Evolutionary conservation across 2,888 invertebrate genomes (phyloP), one percentile per base, ranked within the genome.

Genomic region (Plebejus melissa): DNA sequence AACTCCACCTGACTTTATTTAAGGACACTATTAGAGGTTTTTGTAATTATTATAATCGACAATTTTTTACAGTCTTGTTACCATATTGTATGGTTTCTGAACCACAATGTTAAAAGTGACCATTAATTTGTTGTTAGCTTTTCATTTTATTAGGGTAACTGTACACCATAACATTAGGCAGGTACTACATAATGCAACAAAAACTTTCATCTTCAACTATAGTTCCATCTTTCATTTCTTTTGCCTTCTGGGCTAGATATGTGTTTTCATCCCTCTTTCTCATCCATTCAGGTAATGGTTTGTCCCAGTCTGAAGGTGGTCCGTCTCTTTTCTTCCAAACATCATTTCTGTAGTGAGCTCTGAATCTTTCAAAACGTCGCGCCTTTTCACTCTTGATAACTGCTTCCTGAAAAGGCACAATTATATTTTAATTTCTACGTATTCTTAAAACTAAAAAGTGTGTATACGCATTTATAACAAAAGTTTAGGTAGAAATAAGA

Each of bases 241-340:
- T 94, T 16, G 95, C 94, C 90, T 96, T 96, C 0, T 92, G 57
- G 79, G 95, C 94, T 65, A 98, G 91, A 84, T 94, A 97, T 0
- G 96, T 94, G 78, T 94, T 90, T 84, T 96, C 94, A 82, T 96
- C 95, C 81, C 95, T 94, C 82, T 96, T 95, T 28, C 86, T 87
- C 87, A 98, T 90, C 95, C 96, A 96, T 6, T 96, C 96, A 0
- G 98, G 98, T 76, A 98, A 86, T 0, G 97, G 97, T 79, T 94
- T 94, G 78, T 95, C 94, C 98, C 98, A 98, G 86, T 97, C 96
- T 75, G 93, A 89, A 0, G 98, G 98, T 0, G 98, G 98, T 57
- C 90, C 83, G 6, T 93, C 94, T 69, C 98, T 90, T 84, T 95
- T 96, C 82, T 95, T 94, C 98, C 98, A 98, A 0, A 96, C 94